Conservation (phyloP, 2,888 invertebrate genomes). For the Muschampia plurimacula region DNA sequence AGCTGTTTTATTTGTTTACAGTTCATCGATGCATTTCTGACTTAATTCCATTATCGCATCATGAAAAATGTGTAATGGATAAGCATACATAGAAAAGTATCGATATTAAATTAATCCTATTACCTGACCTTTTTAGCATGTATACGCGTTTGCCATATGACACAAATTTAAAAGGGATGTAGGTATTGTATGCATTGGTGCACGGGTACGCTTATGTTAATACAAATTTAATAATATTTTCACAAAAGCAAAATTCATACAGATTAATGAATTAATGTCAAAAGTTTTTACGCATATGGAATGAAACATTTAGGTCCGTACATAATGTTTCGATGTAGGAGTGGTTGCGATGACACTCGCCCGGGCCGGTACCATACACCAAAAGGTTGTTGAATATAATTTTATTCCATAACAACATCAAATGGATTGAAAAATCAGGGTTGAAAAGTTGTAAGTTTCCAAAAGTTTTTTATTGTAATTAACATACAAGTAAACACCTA, state of each 20-base stretch:
- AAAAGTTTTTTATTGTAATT: no score
- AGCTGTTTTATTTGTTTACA: not conserved
- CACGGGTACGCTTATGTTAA: not conserved
- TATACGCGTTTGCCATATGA: conserved; percentile 58
- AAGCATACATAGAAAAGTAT: not conserved
- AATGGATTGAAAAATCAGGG: conserved; percentile 21
- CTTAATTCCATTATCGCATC: not conserved
- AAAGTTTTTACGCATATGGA: conserved; percentile 14
- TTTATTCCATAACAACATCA: conserved; percentile 7
- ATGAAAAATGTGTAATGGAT: not conserved
- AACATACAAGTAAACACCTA: no score
- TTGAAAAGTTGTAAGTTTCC: not conserved
- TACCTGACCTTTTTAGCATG: not conserved
- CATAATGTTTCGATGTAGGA: conserved; percentile 14
- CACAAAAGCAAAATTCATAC: not conserved
- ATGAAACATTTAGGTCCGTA: conserved; percentile 6
- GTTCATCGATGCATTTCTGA: conserved; percentile 14
- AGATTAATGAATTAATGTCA: conserved; percentile 17
- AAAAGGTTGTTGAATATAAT: conserved; percentile 17
- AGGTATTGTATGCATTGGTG: not conserved
- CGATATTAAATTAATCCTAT: conserved; percentile 15
- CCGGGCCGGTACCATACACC: conserved; percentile 14
- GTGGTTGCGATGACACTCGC: conserved; percentile 17
- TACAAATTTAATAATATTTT: not conserved
- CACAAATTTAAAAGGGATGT: conserved; percentile 48